These are phyloP conservation scores for Hirtodrosophila duncani DNA, from an alignment of 2,888 invertebrate species.

Conservation along the genomic window DNA sequence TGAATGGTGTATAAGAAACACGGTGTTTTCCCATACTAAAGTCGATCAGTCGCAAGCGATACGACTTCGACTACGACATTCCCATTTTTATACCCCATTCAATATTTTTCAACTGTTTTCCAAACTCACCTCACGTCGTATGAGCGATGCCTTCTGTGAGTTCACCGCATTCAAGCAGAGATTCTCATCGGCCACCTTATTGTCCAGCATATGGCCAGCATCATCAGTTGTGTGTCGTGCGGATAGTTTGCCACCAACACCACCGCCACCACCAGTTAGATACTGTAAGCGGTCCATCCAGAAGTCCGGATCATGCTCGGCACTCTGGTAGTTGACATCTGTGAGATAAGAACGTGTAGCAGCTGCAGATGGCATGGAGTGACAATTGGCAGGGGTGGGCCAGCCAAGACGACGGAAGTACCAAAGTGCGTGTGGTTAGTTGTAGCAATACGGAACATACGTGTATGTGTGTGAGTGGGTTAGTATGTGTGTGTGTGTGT, in stretches of 20 bases:
- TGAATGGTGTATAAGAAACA: too few species aligned
- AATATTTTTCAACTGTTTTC: background rate
- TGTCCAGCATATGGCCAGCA: conserved; percentile 73
- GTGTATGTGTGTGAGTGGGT: conserved; percentile 1
- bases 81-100: too few species aligned
- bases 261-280: conserved; percentile 61
- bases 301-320: conserved; percentile 74
- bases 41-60: too few species aligned
- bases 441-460: background rate
- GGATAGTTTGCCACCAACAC: conserved; percentile 65
- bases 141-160: conserved; percentile 75
- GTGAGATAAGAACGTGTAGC: conserved; percentile 70
- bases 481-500: conserved; percentile 3
- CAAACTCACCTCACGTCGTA: conserved; percentile 74
- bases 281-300: conserved; percentile 78
- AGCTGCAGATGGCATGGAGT: too few species aligned
- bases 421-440: conserved; percentile 39
- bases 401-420: background rate
- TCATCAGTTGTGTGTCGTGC: conserved; percentile 64
- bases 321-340: conserved; percentile 63
- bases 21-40: too few species aligned
- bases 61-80: too few species aligned
- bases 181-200: conserved; percentile 78
- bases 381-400: too few species aligned
- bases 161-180: conserved; percentile 76